Evolutionary conservation across 2,797 vertebrate genomes (phyloP), one percentile per base, ranked within the genome.

Genomic region (Choloepus didactylus): DNA sequence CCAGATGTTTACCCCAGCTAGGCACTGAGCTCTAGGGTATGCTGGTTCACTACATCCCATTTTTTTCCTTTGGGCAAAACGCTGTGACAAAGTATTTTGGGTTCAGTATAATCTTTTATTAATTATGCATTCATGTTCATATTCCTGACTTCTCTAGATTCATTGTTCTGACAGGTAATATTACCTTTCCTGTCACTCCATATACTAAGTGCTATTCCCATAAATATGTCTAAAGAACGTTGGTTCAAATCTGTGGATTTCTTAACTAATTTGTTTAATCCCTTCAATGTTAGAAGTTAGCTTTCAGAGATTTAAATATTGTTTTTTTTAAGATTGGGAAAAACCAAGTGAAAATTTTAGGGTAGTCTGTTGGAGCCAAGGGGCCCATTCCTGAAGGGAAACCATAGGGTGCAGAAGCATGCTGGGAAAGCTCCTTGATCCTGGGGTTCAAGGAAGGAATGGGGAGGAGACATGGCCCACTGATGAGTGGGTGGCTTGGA

Each of bases 401-500:
- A 11, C 51, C 14, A 54, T 54, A 54, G 51, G 14, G 16, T 8
- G 16, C 8, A 56, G 31, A n/a, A 12, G 66, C 31, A 46, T 80
- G 29, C 29, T 29, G 56, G 27, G 75, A 15, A 3, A 0, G 2
- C 56, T 2, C 8, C 44, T 9, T 41, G 49, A 4, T 12, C 15
- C 15, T n/a, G 66, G 38, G n/a, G 8, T 6, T 18, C 2, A 25
- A 59, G 84, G 56, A 51, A 82, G 54, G 66, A 41, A n/a, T 41
- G 31, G 0, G 2, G 84, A 35, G 2, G 84, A 35, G n/a, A 5
- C 59, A 5, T 16, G 0, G 0, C 23, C 83, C 25, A 0, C 1
- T 38, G n/a, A 2, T 10, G 31, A 19, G 5, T 2, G 18, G 4
- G 10, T 31, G 67, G 54, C 29, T 35, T 31, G 5, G 3, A 5